A percentile compares a stretch with the other conserved stretches of the same genome.
These are phyloP conservation scores for Liolophura sinensis DNA, from an alignment of 1,140 invertebrate species.

Conservation along the genomic window DNA sequence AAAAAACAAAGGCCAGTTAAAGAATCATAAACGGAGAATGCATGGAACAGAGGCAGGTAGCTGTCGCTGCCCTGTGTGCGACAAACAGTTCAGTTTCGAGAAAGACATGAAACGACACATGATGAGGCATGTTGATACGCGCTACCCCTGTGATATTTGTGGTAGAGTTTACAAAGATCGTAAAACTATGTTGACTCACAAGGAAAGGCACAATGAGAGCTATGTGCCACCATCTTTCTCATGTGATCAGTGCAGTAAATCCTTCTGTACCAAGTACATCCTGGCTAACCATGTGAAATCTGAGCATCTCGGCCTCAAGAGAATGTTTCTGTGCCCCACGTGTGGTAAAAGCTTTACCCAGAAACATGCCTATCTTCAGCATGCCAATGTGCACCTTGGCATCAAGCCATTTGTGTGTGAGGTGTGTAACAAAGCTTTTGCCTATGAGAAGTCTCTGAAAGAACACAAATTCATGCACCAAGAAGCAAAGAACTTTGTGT, in stretches of 20 bases:
- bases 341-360: constrained; percentile 53
- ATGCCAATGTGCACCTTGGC: constrained; percentile 51
- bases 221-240: constrained; percentile 42
- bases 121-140: constrained; percentile 25
- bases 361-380: constrained; percentile 43
- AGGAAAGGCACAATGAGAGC: constrained; percentile 31
- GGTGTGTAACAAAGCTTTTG: constrained; percentile 45
- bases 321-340: constrained; percentile 43
- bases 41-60: constrained; percentile 16
- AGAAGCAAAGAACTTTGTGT: constrained; percentile 37
- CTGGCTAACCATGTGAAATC: constrained; percentile 43
- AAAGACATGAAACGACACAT: constrained; percentile 37
- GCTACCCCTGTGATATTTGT: constrained; percentile 42
- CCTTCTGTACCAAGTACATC: constrained; percentile 46
- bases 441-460: constrained; percentile 44
- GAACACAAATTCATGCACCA: constrained; percentile 48
- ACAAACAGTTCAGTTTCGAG: constrained; percentile 33
- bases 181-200: constrained; percentile 31
- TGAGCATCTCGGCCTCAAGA: constrained; percentile 44
- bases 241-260: constrained; percentile 43
- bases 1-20: constrained; percentile 18
- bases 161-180: constrained; percentile 38
- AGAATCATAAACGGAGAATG: constrained; percentile 20
- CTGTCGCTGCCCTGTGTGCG: constrained; percentile 35
- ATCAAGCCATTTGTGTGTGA: constrained; percentile 46